Conservation (phyloP, 2,113 vertebrate genomes). For the Hemichromis elongatus region DNA sequence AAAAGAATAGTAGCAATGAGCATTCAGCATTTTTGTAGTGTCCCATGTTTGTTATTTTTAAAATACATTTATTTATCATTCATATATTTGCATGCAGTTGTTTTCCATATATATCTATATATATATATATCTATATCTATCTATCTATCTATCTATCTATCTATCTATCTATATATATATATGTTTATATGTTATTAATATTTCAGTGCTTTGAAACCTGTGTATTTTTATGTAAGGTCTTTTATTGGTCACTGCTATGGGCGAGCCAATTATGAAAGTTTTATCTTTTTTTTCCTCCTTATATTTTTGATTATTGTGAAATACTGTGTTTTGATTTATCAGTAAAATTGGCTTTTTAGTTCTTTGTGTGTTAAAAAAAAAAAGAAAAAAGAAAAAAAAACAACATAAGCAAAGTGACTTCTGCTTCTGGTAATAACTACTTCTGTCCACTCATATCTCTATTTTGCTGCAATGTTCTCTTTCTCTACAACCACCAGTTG, state of each 20-base stretch:
- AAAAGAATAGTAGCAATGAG: neutral
- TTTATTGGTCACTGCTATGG: neutral
- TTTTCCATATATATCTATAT: neutral
- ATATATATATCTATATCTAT: too few species aligned
- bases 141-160: too few species aligned
- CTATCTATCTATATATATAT: too few species aligned
- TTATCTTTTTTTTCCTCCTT: neutral
- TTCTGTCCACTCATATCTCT: neutral
- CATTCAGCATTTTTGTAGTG: neutral
- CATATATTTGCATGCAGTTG: neutral
- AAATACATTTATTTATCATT: neutral
- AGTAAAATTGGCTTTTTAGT: neutral
- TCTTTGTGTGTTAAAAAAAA: neutral
- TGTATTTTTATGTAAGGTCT: neutral
- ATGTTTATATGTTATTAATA: neutral
- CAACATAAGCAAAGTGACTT: neutral
- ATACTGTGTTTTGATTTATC: neutral
- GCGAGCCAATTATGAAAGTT: neutral
- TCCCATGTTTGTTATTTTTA: neutral
- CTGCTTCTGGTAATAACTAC: neutral
- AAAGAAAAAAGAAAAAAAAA: too few species aligned
- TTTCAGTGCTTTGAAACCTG: neutral
- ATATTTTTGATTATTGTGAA: neutral
- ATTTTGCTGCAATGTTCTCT: neutral
- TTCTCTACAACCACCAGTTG: constrained; percentile 69